Evolutionary conservation across 2,113 vertebrate genomes (phyloP).

Genomic region (Erpornis zantholeuca): DNA sequence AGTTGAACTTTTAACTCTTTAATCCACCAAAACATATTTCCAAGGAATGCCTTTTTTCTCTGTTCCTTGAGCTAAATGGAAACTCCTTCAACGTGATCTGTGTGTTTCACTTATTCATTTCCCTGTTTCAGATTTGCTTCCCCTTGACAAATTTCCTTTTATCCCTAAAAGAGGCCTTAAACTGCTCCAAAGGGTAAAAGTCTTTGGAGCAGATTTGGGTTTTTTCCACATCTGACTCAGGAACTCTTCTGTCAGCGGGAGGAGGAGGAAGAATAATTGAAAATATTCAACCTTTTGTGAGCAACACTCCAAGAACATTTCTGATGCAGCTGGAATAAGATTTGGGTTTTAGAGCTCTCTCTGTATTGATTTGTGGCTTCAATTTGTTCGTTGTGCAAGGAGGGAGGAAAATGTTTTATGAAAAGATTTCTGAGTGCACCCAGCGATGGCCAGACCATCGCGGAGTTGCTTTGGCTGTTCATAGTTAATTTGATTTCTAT

Average conservation of each 20-base stretch:
- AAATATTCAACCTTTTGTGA: background rate
- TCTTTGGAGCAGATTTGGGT: background rate
- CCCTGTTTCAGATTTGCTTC: rapidly evolving
- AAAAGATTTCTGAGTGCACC: background rate
- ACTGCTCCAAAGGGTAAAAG: background rate
- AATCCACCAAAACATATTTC: background rate
- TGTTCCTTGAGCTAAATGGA: rapidly evolving
- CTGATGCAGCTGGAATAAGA: background rate
- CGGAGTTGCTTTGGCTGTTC: background rate
- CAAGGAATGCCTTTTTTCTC: background rate
- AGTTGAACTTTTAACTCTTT: background rate
- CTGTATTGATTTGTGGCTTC: constrained; percentile 8
- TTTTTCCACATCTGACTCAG: background rate
- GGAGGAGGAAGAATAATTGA: background rate
- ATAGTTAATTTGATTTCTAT: background rate
- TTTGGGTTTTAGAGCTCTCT: background rate
- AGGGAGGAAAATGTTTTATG: background rate
- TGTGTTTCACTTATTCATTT: background rate
- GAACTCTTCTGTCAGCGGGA: background rate
- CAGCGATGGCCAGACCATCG: background rate
- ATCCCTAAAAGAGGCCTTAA: background rate
- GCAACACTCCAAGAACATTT: background rate
- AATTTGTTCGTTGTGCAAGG: background rate
- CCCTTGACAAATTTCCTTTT: background rate
- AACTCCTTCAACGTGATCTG: background rate